Evolutionary conservation across 2,888 invertebrate genomes (phyloP), one percentile per base, ranked within the genome.

Genomic region (Eurois occulta): DNA sequence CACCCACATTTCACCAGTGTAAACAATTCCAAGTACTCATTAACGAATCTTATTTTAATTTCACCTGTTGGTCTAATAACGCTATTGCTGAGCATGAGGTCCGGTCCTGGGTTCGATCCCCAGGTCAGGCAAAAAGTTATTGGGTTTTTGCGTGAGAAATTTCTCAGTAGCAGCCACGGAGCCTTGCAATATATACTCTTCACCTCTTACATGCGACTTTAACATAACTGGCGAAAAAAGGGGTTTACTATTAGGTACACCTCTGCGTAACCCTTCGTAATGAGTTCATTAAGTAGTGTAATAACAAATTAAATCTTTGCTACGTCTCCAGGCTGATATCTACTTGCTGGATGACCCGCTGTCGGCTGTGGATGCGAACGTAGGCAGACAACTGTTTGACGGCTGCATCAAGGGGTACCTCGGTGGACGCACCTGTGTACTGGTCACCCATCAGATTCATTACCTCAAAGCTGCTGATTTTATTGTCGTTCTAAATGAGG

Each of bases 361-460:
- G 41, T 98, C 98, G 60, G 98, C 98, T 0, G 98, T 98, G 0
- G 99, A 99, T 90, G 97, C 98, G 0, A 97, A 97, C 77, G 98
- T 98, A 0, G 98, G 98, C 0, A 97, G 97, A 72, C 97, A 98
- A 88, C 94, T 99, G 85, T 98, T 98, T 92, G 97, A 98, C 62
- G 97, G 97, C 89, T 98, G 98, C 91, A 97, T 98, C 83, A 95
- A 95, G 81, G 97, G 97, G 0, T 97, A 97, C 88, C 95, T 99
- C 74, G 95, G 95, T 65, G 95, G 97, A 18, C 98, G 98, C 90
- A 98, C 98, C 0, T 96, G 98, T 72, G 97, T 99, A 80, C 96
- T 99, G 38, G 98, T 98, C 72, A 99, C 99, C 0, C 99, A 99
- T 96, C 99, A 99, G 93, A 97, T 98, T 35, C 98, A 99, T 86